Percentiles rank a stretch among this genome's conserved stretches.
These are phyloP conservation scores for Folsomia manolachei DNA, from an alignment of 2,888 invertebrate genomes.

Conservation along the genomic window DNA sequence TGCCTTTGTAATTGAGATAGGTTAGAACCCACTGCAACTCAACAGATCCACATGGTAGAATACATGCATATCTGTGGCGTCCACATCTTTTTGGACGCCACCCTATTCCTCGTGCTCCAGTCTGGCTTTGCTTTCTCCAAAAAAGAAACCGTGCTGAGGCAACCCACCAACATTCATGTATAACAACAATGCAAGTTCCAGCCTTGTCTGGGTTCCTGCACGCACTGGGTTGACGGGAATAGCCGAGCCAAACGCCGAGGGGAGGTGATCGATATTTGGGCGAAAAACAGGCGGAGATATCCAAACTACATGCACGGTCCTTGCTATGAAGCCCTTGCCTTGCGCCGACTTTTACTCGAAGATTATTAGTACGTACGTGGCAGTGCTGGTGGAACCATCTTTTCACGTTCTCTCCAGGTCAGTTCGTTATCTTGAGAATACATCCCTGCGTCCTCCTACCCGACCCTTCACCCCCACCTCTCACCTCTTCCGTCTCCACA, in stretches of 20 bases:
- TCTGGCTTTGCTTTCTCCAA: not conserved
- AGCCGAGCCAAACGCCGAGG: not conserved
- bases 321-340: slow-evolving; percentile 32
- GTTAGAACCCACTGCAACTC: too few relatives aligned
- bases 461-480: slow-evolving; percentile 10
- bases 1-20: too few relatives aligned
- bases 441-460: slow-evolving; percentile 20
- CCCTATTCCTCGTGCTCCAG: too few relatives aligned
- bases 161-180: not conserved
- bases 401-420: slow-evolving; percentile 36
- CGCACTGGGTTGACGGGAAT: not conserved
- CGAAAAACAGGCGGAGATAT: not conserved
- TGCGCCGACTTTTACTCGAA: slow-evolving; percentile 38
- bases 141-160: not conserved
- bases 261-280: slow-evolving; percentile 7
- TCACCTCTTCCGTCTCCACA: not conserved
- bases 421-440: slow-evolving; percentile 29
- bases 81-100: too few relatives aligned
- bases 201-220: not conserved
- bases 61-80: too few relatives aligned
- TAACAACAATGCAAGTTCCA: not conserved
- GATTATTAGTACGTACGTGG: slow-evolving; percentile 48
- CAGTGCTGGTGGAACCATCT: slow-evolving; percentile 49
- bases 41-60: too few relatives aligned
- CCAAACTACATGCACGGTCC: slow-evolving; percentile 14